Percentiles rank a stretch among this genome's conserved stretches.
Conservation (phyloP, 2,113 vertebrate species). For the Glaucidium brasilianum region DNA sequence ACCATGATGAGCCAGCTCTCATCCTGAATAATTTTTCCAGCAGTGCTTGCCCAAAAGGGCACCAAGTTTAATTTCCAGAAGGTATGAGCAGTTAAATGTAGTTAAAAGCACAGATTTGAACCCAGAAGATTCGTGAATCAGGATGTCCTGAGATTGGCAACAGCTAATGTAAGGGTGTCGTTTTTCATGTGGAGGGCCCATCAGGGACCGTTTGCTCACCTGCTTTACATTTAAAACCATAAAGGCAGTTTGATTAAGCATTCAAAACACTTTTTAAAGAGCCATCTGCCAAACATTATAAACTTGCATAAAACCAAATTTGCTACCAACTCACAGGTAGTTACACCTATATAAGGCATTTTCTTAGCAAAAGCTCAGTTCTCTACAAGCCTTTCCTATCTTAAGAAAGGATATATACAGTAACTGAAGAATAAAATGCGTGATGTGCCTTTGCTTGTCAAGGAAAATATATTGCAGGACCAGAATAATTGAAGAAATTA, state of each 20-base stretch:
- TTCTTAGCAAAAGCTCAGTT: neutral
- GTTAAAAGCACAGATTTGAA: neutral
- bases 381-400: neutral
- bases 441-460: neutral
- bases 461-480: neutral
- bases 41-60: neutral
- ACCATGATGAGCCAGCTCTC: neutral
- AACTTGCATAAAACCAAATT: neutral
- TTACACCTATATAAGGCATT: neutral
- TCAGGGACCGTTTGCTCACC: neutral
- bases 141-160: neutral
- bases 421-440: neutral
- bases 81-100: neutral
- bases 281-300: neutral
- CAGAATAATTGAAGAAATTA: neutral
- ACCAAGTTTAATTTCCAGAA: neutral
- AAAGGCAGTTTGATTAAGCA: neutral
- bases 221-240: neutral
- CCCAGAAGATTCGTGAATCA: neutral
- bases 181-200: neutral
- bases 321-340: neutral
- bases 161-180: neutral
- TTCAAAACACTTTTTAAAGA: neutral
- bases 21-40: slow-evolving; percentile 5
- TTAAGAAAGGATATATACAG: neutral